Conservation (phyloP, 2,888 invertebrate species). For the Andrena haemorrhoa region DNA sequence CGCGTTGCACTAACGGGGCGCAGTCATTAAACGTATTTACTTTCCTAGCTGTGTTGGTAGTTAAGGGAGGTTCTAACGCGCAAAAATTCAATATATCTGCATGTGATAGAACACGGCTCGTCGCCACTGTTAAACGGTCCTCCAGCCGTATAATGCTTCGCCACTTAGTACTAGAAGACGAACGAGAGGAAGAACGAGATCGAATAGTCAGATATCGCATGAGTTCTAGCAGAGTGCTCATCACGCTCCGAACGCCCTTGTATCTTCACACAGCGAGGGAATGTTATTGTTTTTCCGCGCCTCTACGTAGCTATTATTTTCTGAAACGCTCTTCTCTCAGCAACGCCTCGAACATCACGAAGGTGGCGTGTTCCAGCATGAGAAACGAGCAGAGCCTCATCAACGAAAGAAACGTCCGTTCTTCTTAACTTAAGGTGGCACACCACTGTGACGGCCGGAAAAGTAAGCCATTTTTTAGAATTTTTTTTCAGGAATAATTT, state of each 20-base stretch:
- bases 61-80: slow-evolving; percentile 67
- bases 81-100: slow-evolving; percentile 81
- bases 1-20: slow-evolving; percentile 79
- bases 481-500: too few species aligned
- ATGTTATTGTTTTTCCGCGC: slow-evolving; percentile 55
- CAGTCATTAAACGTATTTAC: slow-evolving; percentile 81
- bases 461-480: too few species aligned
- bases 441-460: too few species aligned
- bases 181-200: slow-evolving; percentile 70
- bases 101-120: slow-evolving; percentile 80
- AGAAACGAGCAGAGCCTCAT: not conserved
- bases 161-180: slow-evolving; percentile 70
- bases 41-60: slow-evolving; percentile 71
- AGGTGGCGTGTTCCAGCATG: not conserved
- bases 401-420: not conserved
- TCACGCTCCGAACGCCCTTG: slow-evolving; percentile 38
- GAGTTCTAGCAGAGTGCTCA: slow-evolving; percentile 68
- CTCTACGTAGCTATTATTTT: slow-evolving; percentile 10
- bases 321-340: not conserved
- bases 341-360: not conserved
- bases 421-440: slow-evolving; percentile 10
- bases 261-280: slow-evolving; percentile 12
- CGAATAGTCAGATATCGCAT: slow-evolving; percentile 71
- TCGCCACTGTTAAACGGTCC: slow-evolving; percentile 73
- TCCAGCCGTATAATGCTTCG: slow-evolving; percentile 67